Evolutionary conservation across 1,140 invertebrate genomes (phyloP), one percentile per base, ranked within the genome.

Genomic region (Dysdera silvatica): DNA sequence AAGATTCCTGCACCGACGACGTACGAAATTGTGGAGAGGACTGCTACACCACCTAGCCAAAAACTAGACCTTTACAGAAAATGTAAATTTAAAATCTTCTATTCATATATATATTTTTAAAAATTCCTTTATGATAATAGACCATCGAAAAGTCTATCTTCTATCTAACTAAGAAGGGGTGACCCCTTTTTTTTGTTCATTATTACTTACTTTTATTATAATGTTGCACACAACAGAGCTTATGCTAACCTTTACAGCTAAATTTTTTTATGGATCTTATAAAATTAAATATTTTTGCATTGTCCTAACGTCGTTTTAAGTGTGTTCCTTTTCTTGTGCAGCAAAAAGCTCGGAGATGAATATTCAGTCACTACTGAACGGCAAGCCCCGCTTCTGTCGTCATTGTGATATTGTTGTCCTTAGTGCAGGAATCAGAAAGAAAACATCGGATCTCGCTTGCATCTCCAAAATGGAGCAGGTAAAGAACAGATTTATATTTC

Each of bases 351-450:
- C 76, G 54, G 73, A 72, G 20, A 71, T 76, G 60, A 89, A 93
- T 74, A 90, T 95, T 68, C 90, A 94, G 75, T 89, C 86, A 69
- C 87, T 95, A 31, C 77, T 95, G 16, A 91, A 91, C 73, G 73
- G 76, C 20, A 88, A 89, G 41, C 87, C 87, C 0, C 91, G 89
- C 73, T 94, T 94, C 75, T 96, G 93, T 76, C 82, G 87, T 31
- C 88, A 92, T 71, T 96, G 91, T 77, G 90, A 94, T 74, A 86
- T 91, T 48, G 86, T 91, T 14, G 89, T 95, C 67, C 77, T 91
- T 51, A 88, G 87, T 75, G 68, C 77, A 48, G 80, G 75, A 6
- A 87, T 92, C 26, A 78, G 83, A 61, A 91, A 89, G 68, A 90
- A 87, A 77, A 83, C 85, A 6, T 84, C 85, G 1, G 89, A 93